A percentile compares a stretch with the other conserved stretches of the same genome.
Conservation (phyloP, 1,140 invertebrate genomes). For the Metaphire vulgaris region DNA sequence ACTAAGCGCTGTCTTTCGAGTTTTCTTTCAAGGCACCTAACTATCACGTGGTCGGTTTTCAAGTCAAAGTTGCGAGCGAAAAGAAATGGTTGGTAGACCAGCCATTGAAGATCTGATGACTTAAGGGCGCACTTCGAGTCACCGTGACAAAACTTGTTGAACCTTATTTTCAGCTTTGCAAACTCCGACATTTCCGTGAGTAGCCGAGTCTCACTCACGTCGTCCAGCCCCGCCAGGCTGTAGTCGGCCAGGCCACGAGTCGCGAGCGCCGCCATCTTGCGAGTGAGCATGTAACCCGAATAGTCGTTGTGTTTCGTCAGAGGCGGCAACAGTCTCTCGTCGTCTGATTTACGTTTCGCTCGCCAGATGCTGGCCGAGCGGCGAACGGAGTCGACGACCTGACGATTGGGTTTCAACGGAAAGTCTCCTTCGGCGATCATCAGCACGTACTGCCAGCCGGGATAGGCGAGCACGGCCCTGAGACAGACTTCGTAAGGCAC, state of each 20-base stretch:
- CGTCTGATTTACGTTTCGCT: not conserved
- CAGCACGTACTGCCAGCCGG: not conserved
- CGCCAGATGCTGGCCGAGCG: not conserved
- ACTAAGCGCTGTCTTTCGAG: too few relatives aligned
- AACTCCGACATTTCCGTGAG: not conserved
- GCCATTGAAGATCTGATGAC: not conserved
- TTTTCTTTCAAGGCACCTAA: not conserved
- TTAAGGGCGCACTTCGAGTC: not conserved
- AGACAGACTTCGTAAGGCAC: not conserved
- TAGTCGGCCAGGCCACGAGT: too few relatives aligned
- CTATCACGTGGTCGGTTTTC: not conserved
- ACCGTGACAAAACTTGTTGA: not conserved
- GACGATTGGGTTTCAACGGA: not conserved
- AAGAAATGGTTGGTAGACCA: not conserved
- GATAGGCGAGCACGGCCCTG: not conserved
- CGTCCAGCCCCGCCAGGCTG: not conserved
- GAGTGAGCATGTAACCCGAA: not conserved
- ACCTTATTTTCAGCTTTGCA: not conserved
- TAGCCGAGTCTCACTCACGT: not conserved
- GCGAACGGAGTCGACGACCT: not conserved
- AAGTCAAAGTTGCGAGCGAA: not conserved
- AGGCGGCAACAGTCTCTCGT: not conserved
- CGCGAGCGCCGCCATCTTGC: not conserved
- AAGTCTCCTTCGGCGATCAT: not conserved
- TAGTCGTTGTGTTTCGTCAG: not conserved